Conservation (phyloP, 2,797 vertebrate species). For the Antennarius maculatus region DNA sequence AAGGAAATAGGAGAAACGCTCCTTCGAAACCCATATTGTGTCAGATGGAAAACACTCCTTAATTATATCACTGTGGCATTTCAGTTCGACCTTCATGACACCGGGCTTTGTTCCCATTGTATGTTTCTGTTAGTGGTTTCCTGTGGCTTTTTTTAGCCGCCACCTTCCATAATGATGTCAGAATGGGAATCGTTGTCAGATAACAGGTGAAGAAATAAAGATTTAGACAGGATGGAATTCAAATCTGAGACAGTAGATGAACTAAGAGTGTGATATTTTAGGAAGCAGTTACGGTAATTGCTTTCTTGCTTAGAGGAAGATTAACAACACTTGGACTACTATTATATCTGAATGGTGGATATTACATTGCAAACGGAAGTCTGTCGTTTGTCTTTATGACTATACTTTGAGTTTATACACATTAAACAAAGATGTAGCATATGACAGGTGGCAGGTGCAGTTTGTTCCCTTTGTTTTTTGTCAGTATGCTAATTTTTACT, state of each 20-base stretch:
- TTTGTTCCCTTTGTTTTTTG: neutral
- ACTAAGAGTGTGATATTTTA: neutral
- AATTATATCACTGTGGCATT: slow-evolving; percentile 70
- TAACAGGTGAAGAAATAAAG: slow-evolving; percentile 17
- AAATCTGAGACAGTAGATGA: neutral
- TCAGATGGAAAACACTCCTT: slow-evolving; percentile 52
- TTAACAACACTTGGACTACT: neutral
- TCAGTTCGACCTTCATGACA: slow-evolving; percentile 46
- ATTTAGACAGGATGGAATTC: slow-evolving; percentile 17
- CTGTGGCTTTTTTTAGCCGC: slow-evolving; percentile 45
- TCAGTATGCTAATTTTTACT: neutral
- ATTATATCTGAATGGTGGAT: neutral
- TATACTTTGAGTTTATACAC: neutral
- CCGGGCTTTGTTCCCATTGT: slow-evolving; percentile 49
- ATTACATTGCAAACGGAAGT: neutral
- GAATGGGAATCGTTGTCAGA: slow-evolving; percentile 19
- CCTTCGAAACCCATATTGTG: slow-evolving; percentile 31
- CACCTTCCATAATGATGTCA: slow-evolving; percentile 45
- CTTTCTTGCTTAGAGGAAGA: neutral
- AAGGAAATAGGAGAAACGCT: slow-evolving; percentile 34
- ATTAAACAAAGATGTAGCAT: neutral
- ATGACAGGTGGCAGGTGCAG: neutral
- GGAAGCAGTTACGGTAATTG: neutral
- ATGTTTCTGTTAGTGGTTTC: slow-evolving; percentile 42
- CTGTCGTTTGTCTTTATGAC: neutral